These are phyloP conservation scores for Irena cyanogastra DNA, from an alignment of 2,113 vertebrate genomes.

Conservation along the genomic window DNA sequence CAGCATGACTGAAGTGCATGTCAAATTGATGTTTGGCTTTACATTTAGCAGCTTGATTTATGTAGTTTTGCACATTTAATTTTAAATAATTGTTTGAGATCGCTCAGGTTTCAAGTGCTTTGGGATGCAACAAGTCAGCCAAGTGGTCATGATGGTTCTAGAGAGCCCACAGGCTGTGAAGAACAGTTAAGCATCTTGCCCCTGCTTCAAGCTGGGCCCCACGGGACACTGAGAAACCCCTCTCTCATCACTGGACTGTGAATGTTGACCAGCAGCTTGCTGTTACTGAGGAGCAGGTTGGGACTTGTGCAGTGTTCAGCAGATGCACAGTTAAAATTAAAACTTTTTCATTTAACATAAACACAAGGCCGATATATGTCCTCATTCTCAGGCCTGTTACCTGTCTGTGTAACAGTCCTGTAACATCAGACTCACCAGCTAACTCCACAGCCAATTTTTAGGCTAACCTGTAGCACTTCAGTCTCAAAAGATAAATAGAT, in stretches of 20 bases:
- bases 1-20: background rate
- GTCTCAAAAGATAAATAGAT: background rate
- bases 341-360: background rate
- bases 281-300: background rate
- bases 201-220: background rate
- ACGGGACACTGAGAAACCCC: background rate
- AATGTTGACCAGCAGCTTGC: background rate
- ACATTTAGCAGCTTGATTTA: background rate
- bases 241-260: background rate
- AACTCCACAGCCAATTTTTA: background rate
- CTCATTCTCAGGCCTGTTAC: background rate
- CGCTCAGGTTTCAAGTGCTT: background rate
- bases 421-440: background rate
- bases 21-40: background rate
- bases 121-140: background rate
- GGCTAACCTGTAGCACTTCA: background rate
- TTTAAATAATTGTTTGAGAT: background rate
- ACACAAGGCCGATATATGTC: background rate
- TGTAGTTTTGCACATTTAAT: background rate
- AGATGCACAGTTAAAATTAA: background rate
- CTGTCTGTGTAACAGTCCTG: background rate
- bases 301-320: background rate
- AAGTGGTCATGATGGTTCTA: background rate
- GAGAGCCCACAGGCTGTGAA: background rate
- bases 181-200: background rate